Base-by-base conservation (phyloP, 1,140 invertebrate species). In the Anoplolepis gracilipes region DNA sequence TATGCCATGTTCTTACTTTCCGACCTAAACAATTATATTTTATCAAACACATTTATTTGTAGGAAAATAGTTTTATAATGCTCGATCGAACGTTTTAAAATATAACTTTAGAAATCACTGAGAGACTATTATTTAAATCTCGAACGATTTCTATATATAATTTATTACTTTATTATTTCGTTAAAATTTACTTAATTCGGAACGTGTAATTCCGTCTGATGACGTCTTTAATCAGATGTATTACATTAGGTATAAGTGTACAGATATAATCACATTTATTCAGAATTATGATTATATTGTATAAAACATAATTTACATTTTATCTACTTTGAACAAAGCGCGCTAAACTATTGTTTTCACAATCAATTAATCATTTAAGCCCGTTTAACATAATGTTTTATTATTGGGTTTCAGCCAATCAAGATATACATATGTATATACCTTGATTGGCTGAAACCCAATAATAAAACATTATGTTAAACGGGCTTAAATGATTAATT, bases 321-420 rank as follows among this genome's bases (percentile, higher is more conserved):
- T 49, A 8, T 65, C 7, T 28, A 1, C 22, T n/a, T 49, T 16
- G 36, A 81, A 81, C 57, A 33, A 72, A 69, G 16, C 30, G 2
- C 57, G 46, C 64, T 73, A 8, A 22, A 39, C 65, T 81, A 46
- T 69, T 59, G 69, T 85, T 87, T 77, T 72, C 53, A 39, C 61
- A 70, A 84, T 67, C 69, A n/a, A 11, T 33, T 28, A 25, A 84
- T 30, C 49, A 22, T 61, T 64, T 36, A 22, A 42, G 65, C n/a
- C n/a, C n/a, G n/a, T n/a, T n/a, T n/a, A n/a, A n/a, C n/a, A n/a
- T n/a, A n/a, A n/a, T n/a, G n/a, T n/a, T n/a, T n/a, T n/a, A n/a
- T n/a, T n/a, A n/a, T n/a, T n/a, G n/a, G n/a, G n/a, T n/a, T n/a
- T n/a, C n/a, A n/a, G n/a, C n/a, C n/a, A n/a, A n/a, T n/a, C n/a